These are phyloP conservation scores for Mohoua ochrocephala DNA, from an alignment of 2,113 vertebrate species.

Conservation along the genomic window DNA sequence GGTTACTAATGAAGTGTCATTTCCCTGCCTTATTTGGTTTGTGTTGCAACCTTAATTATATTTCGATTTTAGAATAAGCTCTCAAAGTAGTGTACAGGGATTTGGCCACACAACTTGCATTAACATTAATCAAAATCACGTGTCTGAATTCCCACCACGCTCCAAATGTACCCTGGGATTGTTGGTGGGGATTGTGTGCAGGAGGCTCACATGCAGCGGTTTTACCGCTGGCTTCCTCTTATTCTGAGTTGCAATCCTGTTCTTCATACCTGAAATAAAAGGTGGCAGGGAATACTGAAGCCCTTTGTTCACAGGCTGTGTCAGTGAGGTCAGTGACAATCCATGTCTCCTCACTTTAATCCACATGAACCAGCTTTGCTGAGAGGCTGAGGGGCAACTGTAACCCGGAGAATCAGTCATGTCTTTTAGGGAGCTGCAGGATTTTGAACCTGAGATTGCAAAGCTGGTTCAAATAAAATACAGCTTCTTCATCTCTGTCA, in stretches of 20 bases:
- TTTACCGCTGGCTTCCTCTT: neutral
- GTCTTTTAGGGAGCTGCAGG: neutral
- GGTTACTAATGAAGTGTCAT: slow-evolving; percentile 58
- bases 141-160: slow-evolving; percentile 29
- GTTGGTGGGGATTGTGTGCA: neutral
- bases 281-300: neutral
- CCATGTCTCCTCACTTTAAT: neutral
- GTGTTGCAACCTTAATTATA: slow-evolving; percentile 46
- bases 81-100: slow-evolving; percentile 32
- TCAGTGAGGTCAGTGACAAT: neutral
- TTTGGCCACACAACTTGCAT: slow-evolving; percentile 44
- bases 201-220: neutral
- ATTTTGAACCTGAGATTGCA: neutral
- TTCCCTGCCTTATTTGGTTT: slow-evolving; percentile 46
- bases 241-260: rapidly evolving
- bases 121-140: slow-evolving; percentile 53
- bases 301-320: neutral
- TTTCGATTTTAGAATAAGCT: slow-evolving; percentile 41
- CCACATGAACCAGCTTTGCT: neutral
- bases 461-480: neutral
- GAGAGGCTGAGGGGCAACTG: neutral
- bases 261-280: slow-evolving; percentile 4
- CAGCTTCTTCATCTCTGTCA: neutral
- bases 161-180: neutral
- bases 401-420: neutral